Conservation (phyloP, 2,888 invertebrate species). For the Dolichopus griseipennis region DNA sequence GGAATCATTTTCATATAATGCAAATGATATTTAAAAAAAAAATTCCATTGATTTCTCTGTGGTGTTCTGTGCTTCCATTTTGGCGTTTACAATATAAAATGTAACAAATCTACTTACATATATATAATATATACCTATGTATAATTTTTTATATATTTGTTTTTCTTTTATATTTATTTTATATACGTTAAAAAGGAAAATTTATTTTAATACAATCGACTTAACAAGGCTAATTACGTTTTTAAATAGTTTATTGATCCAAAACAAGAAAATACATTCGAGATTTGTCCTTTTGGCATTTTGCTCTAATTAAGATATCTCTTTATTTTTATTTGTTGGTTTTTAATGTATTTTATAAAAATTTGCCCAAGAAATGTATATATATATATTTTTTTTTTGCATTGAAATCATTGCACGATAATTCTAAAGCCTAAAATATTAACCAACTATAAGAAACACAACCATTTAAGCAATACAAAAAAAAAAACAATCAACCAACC, state of each 20-base stretch:
- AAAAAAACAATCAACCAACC: not conserved
- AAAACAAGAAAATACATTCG: constrained; percentile 6
- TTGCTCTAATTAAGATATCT: constrained; percentile 3
- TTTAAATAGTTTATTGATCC: constrained; percentile 6
- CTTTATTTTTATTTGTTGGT: not conserved
- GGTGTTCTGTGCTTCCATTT: not conserved
- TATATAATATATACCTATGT: not conserved
- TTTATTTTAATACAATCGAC: constrained; percentile 3
- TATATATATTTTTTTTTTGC: no score
- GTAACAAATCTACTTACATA: no score
- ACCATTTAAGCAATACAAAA: not conserved
- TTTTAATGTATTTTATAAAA: not conserved
- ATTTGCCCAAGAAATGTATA: not conserved
- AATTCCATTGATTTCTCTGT: not conserved
- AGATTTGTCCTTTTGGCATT: constrained; percentile 6
- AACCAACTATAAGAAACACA: not conserved
- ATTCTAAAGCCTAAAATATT: not conserved
- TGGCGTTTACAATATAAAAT: not conserved
- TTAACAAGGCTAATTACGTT: constrained; percentile 6
- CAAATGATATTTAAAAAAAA: no score
- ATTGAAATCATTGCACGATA: not conserved
- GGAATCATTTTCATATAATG: no score
- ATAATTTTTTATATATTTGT: no score
- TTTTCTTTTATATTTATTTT: not conserved
- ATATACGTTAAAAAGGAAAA: not conserved